Percentiles rank a stretch among this genome's conserved stretches.
Conservation (phyloP, 2,888 invertebrate species). For the Lasiommata megera region DNA sequence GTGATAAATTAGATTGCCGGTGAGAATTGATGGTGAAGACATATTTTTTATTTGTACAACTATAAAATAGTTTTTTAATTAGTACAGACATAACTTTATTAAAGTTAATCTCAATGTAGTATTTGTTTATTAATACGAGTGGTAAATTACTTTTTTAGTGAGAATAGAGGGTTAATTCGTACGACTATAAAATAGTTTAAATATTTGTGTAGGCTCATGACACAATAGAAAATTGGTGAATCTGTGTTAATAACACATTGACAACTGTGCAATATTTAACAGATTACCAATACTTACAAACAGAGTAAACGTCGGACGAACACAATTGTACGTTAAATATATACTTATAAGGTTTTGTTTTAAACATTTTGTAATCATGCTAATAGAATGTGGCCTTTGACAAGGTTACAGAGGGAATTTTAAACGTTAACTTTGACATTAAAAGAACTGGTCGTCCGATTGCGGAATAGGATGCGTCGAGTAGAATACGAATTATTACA, state of each 20-base stretch:
- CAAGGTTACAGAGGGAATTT: constrained; percentile 47
- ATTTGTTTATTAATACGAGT: no score
- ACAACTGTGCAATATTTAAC: background rate
- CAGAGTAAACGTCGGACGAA: background rate
- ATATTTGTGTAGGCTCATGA: background rate
- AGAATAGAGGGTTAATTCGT: no score
- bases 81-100: no score
- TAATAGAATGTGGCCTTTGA: constrained; percentile 39
- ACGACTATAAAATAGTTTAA: no score
- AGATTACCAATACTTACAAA: background rate
- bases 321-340: background rate
- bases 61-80: no score
- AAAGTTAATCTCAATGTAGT: no score
- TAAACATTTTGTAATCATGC: background rate
- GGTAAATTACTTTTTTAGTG: no score
- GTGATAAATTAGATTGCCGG: no score
- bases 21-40: no score
- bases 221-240: background rate
- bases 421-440: constrained; percentile 64
- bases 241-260: background rate
- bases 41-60: no score
- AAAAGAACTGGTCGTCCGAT: constrained; percentile 43
- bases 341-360: background rate
- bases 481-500: constrained; percentile 11
- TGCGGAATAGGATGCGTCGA: constrained; percentile 40